A percentile compares a stretch with the other conserved stretches of the same genome.
Evolutionary conservation across 2,888 invertebrate genomes (phyloP).

Genomic region (Erebia aethiops): DNA sequence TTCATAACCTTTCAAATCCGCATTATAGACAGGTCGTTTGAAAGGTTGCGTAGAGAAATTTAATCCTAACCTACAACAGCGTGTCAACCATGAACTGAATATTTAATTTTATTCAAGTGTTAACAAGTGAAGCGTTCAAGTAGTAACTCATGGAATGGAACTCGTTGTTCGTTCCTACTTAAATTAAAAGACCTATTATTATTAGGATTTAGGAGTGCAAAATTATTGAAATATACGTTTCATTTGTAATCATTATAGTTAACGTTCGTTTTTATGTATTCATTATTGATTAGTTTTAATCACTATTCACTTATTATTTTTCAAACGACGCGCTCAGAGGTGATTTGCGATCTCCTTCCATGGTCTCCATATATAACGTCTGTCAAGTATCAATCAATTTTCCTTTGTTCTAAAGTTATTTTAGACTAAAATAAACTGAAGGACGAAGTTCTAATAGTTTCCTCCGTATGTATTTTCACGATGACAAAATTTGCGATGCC

Average conservation of each 20-base stretch:
- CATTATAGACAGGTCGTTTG: constrained; percentile 12
- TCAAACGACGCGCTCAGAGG: neutral
- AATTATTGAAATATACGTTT: neutral
- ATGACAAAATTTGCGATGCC: no score
- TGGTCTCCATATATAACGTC: neutral
- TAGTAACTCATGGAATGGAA: neutral
- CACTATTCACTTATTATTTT: neutral
- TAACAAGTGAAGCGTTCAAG: neutral
- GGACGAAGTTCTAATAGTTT: neutral
- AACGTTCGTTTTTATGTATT: neutral
- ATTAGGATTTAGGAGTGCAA: neutral
- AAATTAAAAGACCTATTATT: neutral
- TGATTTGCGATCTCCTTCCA: neutral
- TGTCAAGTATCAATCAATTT: neutral
- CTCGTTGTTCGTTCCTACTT: neutral
- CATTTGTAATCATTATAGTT: neutral
- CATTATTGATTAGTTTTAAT: neutral
- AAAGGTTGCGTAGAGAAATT: constrained; percentile 12
- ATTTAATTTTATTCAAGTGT: neutral
- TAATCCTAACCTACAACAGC: constrained; percentile 1
- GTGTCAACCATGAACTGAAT: neutral
- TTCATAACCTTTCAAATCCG: constrained; percentile 15
- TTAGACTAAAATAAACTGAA: neutral
- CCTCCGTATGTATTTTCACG: neutral
- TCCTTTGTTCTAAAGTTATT: constrained; percentile 1